Conservation (phyloP, 2,888 invertebrate genomes). For the Orchesellides sinensis region DNA sequence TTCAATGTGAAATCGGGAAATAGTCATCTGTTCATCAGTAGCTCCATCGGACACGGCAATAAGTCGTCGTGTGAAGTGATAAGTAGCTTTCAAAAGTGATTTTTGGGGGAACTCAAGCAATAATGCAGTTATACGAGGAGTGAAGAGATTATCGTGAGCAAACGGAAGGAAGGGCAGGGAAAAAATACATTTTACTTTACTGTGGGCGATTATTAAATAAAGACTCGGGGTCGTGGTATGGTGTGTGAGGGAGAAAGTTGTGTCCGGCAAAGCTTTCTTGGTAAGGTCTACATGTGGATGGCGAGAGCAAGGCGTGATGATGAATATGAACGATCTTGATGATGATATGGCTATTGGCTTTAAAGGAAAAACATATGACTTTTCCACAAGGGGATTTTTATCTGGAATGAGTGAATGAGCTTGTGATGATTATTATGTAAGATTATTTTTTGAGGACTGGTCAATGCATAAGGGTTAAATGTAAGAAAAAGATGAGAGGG, state of each 20-base stretch:
- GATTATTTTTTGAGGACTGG: too few species aligned
- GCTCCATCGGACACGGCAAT: conserved; percentile 49
- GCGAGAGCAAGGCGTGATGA: neutral
- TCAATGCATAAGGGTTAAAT: too few species aligned
- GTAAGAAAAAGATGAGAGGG: too few species aligned
- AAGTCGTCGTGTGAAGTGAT: conserved; percentile 43
- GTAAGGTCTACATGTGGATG: neutral
- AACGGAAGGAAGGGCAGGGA: conserved; percentile 36
- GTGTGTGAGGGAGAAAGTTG: conserved; percentile 20
- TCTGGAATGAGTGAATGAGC: neutral
- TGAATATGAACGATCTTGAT: conserved; percentile 12
- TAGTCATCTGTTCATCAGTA: neutral
- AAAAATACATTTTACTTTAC: conserved; percentile 9
- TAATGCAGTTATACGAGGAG: conserved; percentile 5
- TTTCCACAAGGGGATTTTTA: neutral
- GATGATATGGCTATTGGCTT: neutral
- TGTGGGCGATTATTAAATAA: conserved; percentile 34
- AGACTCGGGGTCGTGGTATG: neutral
- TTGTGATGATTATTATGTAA: conserved; percentile 18
- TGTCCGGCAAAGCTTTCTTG: neutral
- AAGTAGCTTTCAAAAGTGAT: conserved; percentile 23
- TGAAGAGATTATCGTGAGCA: neutral
- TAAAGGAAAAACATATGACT: conserved; percentile 3
- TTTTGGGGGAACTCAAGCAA: conserved; percentile 25
- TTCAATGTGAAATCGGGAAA: neutral